These are phyloP conservation scores for Amniataba percoides DNA, from an alignment of 2,797 vertebrate species.

Conservation along the genomic window DNA sequence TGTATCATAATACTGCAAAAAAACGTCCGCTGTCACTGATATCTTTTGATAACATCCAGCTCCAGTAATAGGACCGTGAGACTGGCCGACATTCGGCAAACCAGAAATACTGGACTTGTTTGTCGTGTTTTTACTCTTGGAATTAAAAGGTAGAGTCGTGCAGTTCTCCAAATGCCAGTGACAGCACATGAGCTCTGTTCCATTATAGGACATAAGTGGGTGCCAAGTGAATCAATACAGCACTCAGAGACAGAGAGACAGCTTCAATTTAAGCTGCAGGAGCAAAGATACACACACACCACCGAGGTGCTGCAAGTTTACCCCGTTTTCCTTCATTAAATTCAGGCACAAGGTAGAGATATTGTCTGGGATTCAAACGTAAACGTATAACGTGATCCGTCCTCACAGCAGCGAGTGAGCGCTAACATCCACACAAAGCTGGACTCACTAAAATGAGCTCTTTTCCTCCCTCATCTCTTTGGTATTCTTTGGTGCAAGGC, in stretches of 20 bases:
- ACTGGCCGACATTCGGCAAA: conserved; percentile 16
- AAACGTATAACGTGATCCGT: background rate
- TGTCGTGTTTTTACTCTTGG: conserved; percentile 3
- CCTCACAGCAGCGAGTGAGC: background rate
- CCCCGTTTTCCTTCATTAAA: conserved; percentile 24
- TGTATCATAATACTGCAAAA: conserved; percentile 54
- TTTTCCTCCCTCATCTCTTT: conserved; percentile 28
- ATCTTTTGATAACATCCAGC: conserved; percentile 57
- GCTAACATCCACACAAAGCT: conserved; percentile 2
- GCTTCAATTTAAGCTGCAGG: conserved; percentile 40
- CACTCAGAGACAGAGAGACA: conserved; percentile 39
- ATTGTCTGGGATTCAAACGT: background rate
- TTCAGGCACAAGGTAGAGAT: conserved; percentile 9
- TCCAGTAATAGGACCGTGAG: conserved; percentile 23
- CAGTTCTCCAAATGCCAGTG: conserved; percentile 41
- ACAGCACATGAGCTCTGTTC: conserved; percentile 52
- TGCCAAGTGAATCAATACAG: conserved; percentile 66
- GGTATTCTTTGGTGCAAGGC: conserved; percentile 29
- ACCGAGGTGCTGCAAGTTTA: conserved; percentile 20
- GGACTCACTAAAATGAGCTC: conserved; percentile 20
- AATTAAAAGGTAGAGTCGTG: conserved; percentile 30
- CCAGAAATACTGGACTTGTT: conserved; percentile 34
- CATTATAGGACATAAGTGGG: conserved; percentile 58
- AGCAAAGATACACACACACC: conserved; percentile 30
- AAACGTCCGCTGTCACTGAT: conserved; percentile 52